Evolutionary conservation across 2,888 invertebrate genomes (phyloP).

Genomic region (Phania funesta): DNA sequence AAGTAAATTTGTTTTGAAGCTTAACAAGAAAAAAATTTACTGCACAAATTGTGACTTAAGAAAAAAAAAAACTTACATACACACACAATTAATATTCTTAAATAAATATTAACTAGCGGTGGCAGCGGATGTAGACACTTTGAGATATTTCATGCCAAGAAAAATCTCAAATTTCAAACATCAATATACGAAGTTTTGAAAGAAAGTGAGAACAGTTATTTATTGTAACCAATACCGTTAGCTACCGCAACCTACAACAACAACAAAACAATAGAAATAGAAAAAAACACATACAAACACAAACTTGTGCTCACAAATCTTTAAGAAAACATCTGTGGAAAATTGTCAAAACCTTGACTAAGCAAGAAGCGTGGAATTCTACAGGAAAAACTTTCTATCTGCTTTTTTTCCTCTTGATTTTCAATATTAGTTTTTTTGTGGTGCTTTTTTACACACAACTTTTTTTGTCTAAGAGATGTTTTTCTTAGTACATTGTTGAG

Average conservation of each 20-base stretch:
- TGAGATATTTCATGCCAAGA: background rate
- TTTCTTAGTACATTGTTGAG: background rate
- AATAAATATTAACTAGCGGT: constrained; percentile 18
- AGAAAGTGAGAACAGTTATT: constrained; percentile 69
- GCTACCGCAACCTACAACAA: background rate
- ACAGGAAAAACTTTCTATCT: constrained; percentile 48
- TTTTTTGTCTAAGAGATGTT: background rate
- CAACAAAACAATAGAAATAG: background rate
- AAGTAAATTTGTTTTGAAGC: too few species aligned
- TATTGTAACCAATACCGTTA: constrained; percentile 65
- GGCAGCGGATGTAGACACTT: constrained; percentile 29
- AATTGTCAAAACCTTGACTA: constrained; percentile 53
- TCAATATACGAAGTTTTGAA: constrained; percentile 4
- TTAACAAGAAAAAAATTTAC: too few species aligned
- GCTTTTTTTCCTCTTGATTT: background rate
- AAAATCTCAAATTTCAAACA: constrained; percentile 17
- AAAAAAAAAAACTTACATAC: background rate
- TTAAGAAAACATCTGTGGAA: constrained; percentile 28
- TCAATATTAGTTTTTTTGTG: background rate
- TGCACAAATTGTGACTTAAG: too few species aligned
- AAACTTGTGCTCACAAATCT: constrained; percentile 13
- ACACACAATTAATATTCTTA: constrained; percentile 10
- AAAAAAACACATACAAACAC: background rate
- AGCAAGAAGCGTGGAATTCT: constrained; percentile 2
- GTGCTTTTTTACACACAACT: constrained; percentile 3